Conservation (phyloP, 1,140 invertebrate species). For the Gyrodactylus salaris region DNA sequence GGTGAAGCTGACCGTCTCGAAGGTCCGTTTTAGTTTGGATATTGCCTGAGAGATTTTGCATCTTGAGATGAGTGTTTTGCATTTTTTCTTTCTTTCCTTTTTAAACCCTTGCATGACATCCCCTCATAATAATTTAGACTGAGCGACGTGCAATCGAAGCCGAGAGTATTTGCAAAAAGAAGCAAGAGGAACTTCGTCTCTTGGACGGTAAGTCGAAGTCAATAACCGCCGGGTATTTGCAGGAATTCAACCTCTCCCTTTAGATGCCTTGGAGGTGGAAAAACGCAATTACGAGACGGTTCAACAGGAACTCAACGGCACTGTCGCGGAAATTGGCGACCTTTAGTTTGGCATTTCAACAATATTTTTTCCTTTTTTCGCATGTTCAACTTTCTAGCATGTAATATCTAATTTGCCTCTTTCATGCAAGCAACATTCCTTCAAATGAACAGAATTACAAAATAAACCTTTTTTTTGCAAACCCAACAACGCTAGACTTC, state of each 20-base stretch:
- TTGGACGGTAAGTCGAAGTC: conserved; percentile 1
- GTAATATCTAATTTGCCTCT: no score
- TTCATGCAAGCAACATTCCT: not conserved
- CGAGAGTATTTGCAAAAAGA: conserved; percentile 3
- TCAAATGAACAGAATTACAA: not conserved
- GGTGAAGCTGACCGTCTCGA: conserved; percentile 9
- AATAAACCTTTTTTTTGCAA: not conserved
- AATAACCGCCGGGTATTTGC: no score
- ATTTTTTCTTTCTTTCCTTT: not conserved
- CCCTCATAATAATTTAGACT: not conserved
- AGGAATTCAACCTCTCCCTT: no score
- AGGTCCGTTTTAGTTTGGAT: conserved; percentile 6
- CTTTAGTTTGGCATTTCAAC: not conserved
- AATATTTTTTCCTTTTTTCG: not conserved
- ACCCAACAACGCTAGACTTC: not conserved
- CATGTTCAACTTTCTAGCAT: no score
- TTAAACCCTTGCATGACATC: not conserved
- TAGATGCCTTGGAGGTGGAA: not conserved
- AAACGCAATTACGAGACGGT: not conserved
- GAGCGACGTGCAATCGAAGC: conserved; percentile 3
- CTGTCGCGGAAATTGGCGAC: not conserved
- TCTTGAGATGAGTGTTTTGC: not conserved
- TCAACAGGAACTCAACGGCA: not conserved
- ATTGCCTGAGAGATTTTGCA: not conserved
- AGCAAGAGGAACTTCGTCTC: not conserved